Base-by-base conservation (phyloP, 1,140 invertebrate genomes). In the Wiebesia pumilae region DNA sequence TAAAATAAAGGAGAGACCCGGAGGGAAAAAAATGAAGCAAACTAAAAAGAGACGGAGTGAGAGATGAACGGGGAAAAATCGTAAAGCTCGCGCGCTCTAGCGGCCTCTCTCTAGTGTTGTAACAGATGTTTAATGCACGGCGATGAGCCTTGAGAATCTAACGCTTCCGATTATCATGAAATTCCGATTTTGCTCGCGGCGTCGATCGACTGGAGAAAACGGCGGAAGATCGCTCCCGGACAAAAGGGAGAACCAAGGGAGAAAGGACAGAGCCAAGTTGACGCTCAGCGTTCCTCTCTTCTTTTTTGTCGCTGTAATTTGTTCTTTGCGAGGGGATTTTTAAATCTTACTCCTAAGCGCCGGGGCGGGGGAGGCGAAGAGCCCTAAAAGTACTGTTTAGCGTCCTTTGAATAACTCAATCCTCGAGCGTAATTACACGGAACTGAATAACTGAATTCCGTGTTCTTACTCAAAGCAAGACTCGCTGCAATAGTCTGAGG, bases 21-120 rank as follows among this genome's bases (percentile, higher is more conserved):
- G n/a, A 71, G n/a, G 10, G 69, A 27, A 19, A 77, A 86, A 90
- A 33, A 88, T 85, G 54, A 84, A 89, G 88, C 89, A 9, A 43
- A 43, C 21, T 88, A 87, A 87, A 88, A 67, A 73, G 54, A 78
- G 88, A 73, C 0, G n/a, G 38, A 51, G 24, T 3, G 47, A 27
- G 47, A 77, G 86, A 47, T 65, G 81, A 87, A 87, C 80, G 81
- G 85, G 85, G 62, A 87, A 86, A n/a, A 87, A 87, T 87, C 85
- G 81, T 77, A 43, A 69, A 51, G 67, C 62, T 47, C 35, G 71
- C 35, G 30, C 47, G 69, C 47, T 67, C 3, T 27, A 54, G 40
- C 33, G 71, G 40, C 71, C 43, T 19, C 3, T n/a, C 7, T 75
- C 71, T 75, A 75, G 71, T 75, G 16, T 81, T 84, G 79, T 65